Conservation (phyloP, 2,888 invertebrate genomes). For the Theristus sp. region DNA sequence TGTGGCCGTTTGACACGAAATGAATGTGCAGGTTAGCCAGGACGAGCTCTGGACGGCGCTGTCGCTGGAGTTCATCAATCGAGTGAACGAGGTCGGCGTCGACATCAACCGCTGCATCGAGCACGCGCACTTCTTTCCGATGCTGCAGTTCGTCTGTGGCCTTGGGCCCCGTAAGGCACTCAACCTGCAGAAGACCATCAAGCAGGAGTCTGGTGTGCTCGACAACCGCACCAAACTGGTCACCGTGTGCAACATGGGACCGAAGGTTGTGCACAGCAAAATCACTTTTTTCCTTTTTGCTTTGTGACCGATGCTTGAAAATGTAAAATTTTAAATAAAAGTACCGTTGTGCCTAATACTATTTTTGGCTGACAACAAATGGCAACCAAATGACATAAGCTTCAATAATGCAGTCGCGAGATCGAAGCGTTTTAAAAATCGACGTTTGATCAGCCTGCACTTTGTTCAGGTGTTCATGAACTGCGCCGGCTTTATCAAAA, state of each 20-base stretch:
- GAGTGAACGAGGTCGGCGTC: constrained; percentile 92
- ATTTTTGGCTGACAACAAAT: too few relatives aligned
- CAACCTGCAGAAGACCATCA: constrained; percentile 29
- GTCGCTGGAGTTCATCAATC: constrained; percentile 67
- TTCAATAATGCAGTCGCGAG: too few relatives aligned
- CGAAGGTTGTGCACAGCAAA: constrained; percentile 40
- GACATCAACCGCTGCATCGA: constrained; percentile 83
- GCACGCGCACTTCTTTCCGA: constrained; percentile 55
- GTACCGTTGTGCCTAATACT: too few relatives aligned
- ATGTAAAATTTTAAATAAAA: too few relatives aligned
- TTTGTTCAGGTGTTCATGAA: constrained; percentile 67
- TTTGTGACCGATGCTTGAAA: too few relatives aligned
- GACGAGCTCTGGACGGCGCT: constrained; percentile 69
- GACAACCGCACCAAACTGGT: constrained; percentile 58
- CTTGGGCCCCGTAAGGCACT: constrained; percentile 77
- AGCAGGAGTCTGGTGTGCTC: constrained; percentile 18
- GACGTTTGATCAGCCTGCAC: too few relatives aligned
- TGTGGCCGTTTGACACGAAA: too few relatives aligned
- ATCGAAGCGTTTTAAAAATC: too few relatives aligned
- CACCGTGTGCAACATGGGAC: constrained; percentile 86
- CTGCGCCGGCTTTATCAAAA: constrained; percentile 95
- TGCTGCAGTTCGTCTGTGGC: constrained; percentile 91
- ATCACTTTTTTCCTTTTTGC: neutral
- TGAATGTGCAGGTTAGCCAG: constrained; percentile 42
- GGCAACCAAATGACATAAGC: too few relatives aligned